Base-by-base conservation (phyloP, 1,140 invertebrate species). In the Epicauta chinensis region DNA sequence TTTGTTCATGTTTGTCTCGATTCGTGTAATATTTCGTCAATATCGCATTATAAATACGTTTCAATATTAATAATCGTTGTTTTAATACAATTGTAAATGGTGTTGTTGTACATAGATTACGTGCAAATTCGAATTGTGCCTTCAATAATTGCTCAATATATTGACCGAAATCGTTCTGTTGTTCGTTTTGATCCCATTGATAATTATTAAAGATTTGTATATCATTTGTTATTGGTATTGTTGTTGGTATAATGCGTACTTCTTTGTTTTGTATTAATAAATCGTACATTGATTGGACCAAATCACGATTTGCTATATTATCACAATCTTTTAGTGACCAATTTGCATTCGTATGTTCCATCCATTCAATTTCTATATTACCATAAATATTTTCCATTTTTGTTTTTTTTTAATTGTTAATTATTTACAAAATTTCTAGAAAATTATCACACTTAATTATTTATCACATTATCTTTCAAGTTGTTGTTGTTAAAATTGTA, bases 241-340 rank as follows among this genome's bases (percentile, higher is more conserved):
- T 51, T 17, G 64, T 59, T 17, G 68, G 65, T 23, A 68, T 58
- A 7, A 64, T 38, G 13, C 67, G 53, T n/a, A 74, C 53, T 59
- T 73, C 73, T 55, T 80, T 80, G 62, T 74, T 78, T 13, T 70
- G 69, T n/a, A 79, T 16, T 6, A 82, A 70, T 43, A 72, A 68
- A 47, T 80, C 75, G 68, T 78, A 82, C 29, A 81, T 68, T 2
- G 70, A 63, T 39, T 75, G 66, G 2, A 78, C 71, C 14, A 73
- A 72, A 63, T 80, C 76, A 43, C 77, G 63, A 9, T 70, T 74
- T 10, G 74, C 73, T 43, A 82, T 70, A 51, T 59, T 69, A 63
- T 82, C 79, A 62, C 77, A 76, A 56, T 77, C 75, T 66, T 82
- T 80, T 51, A 66, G 57, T 2, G 77, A 71, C 81, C 81, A 83